A percentile compares a stretch with the other conserved stretches of the same genome.
phyloP scores from a whole-genome alignment of 2,888 invertebrate species.

The Trichacis sp. region DNA sequence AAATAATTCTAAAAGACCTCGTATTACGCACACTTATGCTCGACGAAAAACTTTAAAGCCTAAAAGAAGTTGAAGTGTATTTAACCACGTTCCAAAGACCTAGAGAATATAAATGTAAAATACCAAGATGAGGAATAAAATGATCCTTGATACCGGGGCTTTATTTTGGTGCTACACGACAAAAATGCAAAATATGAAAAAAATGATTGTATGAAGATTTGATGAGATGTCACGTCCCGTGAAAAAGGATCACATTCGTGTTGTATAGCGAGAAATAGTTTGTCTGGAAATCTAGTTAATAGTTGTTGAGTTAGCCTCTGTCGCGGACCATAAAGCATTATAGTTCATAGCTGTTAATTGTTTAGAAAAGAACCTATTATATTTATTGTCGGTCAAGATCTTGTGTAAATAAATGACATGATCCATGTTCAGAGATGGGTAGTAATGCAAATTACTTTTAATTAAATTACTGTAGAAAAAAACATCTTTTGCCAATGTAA shows the following conservation, averaged over 20 bases:
- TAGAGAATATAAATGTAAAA: constrained; percentile 16
- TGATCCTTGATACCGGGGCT: constrained; percentile 8
- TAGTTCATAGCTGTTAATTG: constrained; percentile 1
- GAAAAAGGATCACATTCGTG: neutral
- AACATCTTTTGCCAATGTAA: too few species aligned
- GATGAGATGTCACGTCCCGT: neutral
- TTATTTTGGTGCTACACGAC: neutral
- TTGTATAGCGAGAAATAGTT: constrained; percentile 3
- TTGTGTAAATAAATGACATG: neutral
- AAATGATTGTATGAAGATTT: too few species aligned
- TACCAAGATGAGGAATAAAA: constrained; percentile 7
- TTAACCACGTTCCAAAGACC: constrained; percentile 16
- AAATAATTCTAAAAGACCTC: constrained; percentile 22
- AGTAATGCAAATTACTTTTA: too few species aligned
- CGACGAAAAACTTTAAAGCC: constrained; percentile 22
- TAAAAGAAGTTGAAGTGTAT: constrained; percentile 14
- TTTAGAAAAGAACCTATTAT: neutral
- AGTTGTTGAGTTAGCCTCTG: constrained; percentile 6
- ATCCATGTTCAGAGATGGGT: too few species aligned
- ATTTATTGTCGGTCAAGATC: neutral
- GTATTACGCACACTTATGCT: constrained; percentile 24
- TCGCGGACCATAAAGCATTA: constrained; percentile 1
- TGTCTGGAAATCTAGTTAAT: neutral
- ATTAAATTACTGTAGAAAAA: too few species aligned
- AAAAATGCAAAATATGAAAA: too few species aligned